Evolutionary conservation across 2,797 vertebrate genomes (phyloP).

Genomic region (Steatocranus sp.): DNA sequence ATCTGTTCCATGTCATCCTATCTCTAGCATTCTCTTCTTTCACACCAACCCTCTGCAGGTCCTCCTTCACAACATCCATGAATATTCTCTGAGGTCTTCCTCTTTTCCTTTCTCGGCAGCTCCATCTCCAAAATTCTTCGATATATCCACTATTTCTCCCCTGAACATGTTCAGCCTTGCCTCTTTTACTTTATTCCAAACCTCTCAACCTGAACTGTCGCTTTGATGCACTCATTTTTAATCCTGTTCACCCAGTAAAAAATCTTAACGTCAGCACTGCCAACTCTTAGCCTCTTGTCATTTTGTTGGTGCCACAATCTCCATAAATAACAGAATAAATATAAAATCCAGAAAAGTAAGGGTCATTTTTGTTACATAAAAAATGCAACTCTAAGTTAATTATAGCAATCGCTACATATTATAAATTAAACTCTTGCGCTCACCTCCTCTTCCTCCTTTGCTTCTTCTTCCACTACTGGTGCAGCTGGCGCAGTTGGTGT

Average conservation of each 20-base stretch:
- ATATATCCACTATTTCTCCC: neutral
- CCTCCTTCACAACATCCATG: neutral
- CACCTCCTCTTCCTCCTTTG: constrained; percentile 51
- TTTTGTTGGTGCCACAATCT: neutral
- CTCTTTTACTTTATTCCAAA: neutral
- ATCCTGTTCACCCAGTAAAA: neutral
- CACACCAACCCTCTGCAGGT: neutral
- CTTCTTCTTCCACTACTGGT: constrained; percentile 19
- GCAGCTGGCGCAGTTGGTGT: constrained; percentile 14
- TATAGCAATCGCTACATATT: neutral
- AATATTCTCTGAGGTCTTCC: neutral
- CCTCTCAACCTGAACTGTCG: neutral
- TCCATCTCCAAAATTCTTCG: neutral
- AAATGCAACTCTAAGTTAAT: neutral
- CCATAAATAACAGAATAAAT: neutral
- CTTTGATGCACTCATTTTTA: neutral
- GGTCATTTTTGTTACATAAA: neutral
- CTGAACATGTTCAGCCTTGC: neutral
- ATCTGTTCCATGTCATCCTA: neutral
- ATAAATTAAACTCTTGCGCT: neutral
- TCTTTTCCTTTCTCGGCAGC: neutral
- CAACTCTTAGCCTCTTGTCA: neutral
- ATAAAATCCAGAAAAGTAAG: neutral
- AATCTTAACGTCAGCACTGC: neutral
- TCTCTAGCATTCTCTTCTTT: neutral